phyloP scores from a whole-genome alignment of 2,113 vertebrate species.

The Chiloscyllium plagiosum region DNA sequence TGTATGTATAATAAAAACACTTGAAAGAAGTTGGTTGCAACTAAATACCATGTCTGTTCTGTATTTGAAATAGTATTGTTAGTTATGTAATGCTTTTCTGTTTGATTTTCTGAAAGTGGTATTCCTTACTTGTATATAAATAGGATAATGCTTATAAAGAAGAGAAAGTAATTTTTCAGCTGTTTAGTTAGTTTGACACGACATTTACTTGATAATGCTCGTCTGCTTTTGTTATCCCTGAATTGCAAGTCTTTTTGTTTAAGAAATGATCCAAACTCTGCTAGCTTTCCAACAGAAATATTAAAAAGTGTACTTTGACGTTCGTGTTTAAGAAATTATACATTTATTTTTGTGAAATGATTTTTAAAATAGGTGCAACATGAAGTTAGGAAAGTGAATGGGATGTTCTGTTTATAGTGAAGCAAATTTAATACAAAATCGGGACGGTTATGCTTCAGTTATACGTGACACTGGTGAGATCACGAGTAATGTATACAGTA shows the following conservation, averaged over 20 bases:
- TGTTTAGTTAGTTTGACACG: background rate
- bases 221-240: background rate
- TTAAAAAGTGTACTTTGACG: too few species aligned
- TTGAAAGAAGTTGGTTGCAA: background rate
- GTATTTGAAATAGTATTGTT: background rate
- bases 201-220: background rate
- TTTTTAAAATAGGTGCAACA: too few species aligned
- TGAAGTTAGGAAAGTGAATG: too few species aligned
- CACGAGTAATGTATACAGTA: too few species aligned
- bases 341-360: too few species aligned
- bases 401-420: too few species aligned
- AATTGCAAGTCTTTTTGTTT: background rate
- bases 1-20: background rate
- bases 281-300: too few species aligned
- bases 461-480: too few species aligned
- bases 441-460: too few species aligned
- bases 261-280: background rate
- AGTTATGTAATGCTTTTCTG: background rate
- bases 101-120: background rate
- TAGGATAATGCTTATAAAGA: background rate
- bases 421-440: too few species aligned
- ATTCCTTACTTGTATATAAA: background rate
- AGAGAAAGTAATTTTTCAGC: background rate
- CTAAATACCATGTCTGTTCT: background rate
- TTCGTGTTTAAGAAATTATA: too few species aligned